Evolutionary conservation across 1,140 invertebrate genomes (phyloP).

Genomic region (Temnothorax nylanderi): DNA sequence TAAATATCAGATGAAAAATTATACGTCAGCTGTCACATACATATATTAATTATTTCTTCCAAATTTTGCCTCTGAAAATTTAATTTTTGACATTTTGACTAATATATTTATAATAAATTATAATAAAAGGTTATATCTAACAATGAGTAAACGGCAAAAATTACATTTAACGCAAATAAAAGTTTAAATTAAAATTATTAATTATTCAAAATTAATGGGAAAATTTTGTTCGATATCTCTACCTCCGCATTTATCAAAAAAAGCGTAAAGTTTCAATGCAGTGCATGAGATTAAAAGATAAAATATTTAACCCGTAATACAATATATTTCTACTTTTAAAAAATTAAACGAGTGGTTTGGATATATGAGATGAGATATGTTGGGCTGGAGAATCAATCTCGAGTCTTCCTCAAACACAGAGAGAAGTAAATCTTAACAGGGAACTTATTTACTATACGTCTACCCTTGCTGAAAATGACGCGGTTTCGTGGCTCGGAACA

Average conservation of each 20-base stretch:
- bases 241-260: background rate
- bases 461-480: background rate
- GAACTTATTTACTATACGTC: slow-evolving; percentile 40
- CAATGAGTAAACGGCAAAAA: background rate
- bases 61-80: background rate
- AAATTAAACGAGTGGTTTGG: background rate
- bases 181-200: background rate
- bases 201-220: background rate
- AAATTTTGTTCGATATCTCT: background rate
- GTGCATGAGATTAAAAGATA: background rate
- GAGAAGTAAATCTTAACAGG: slow-evolving; percentile 15
- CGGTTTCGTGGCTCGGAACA: slow-evolving; percentile 49
- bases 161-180: background rate
- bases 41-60: background rate
- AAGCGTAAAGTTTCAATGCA: too few relatives aligned
- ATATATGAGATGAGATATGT: background rate
- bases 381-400: background rate
- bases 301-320: background rate
- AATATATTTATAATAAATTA: background rate
- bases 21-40: background rate
- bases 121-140: background rate
- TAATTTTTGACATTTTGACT: background rate
- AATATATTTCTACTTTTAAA: background rate
- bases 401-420: background rate
- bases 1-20: slow-evolving; percentile 11